Base-by-base conservation (phyloP, 1,140 invertebrate species). In the Pectinophora gossypiella region DNA sequence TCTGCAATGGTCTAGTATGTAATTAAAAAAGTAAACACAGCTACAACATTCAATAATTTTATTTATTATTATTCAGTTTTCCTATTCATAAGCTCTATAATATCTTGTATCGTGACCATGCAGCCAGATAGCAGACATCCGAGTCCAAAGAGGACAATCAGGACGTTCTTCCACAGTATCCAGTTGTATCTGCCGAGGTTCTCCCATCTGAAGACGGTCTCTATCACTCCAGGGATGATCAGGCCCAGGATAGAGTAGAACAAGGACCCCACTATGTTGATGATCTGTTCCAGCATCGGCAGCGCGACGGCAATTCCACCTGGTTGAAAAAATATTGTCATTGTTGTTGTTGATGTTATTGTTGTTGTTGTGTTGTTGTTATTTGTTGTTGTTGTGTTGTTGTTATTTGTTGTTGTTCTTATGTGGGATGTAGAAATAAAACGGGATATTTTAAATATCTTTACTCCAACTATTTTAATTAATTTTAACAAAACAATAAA, bases 241-340 rank as follows among this genome's bases (percentile, higher is more conserved):
- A 92, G 82, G 20, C 97, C 96, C 5, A 98, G 89, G 19, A 95
- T 92, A 5, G 95, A 95, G 64, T 96, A 95, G 72, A 94, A 94
- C 32, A 97, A 81, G 0, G 97, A 94, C 9, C 97, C 97, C 16
- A 98, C 94, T n/a, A 97, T 86, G 35, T 95, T 94, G 50, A 98
- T 98, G 61, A 98, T 93, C 6, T 95, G 90, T 54, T 96, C 96
- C 51, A 98, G 87, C 67, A 95, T 90, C 2, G 95, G 95, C 18
- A 98, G 90, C 1, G 91, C 85, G 13, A 92, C 88, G 0, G 95
- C 95, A 16, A 98, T 85, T 10, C 89, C 86, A 71, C 96, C 96
- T 90, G 91, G 10, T n/a, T n/a, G n/a, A n/a, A n/a, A n/a, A n/a
- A n/a, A n/a, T n/a, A n/a, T n/a, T n/a, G n/a, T n/a, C n/a, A n/a